Percentiles rank a stretch among this genome's conserved stretches.
phyloP scores from a whole-genome alignment of 1,140 invertebrate species.

The Trichoplusia ni region DNA sequence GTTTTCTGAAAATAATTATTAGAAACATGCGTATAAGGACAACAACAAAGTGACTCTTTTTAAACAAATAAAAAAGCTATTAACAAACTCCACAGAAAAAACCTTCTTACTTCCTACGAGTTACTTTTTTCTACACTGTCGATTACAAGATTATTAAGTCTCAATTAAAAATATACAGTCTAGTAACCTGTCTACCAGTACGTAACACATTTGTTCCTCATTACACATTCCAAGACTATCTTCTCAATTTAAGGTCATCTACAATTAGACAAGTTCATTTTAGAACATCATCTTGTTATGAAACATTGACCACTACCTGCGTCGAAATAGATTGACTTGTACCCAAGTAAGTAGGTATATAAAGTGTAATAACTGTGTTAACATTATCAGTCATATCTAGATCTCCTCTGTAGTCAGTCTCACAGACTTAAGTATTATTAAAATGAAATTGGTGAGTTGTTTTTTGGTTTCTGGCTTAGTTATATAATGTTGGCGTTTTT shows the following conservation, averaged over 20 bases:
- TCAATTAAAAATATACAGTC: background rate
- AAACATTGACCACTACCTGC: slow-evolving; percentile 57
- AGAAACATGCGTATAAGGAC: no score
- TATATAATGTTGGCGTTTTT: no score
- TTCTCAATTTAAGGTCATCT: slow-evolving; percentile 33
- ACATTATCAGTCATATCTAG: slow-evolving; percentile 56
- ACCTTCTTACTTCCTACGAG: no score
- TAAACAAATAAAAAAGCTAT: no score
- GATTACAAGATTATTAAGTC: no score
- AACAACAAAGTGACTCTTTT: no score
- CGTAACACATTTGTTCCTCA: background rate
- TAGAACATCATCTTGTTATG: slow-evolving; percentile 54
- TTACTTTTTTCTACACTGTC: no score
- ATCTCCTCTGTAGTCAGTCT: slow-evolving; percentile 31
- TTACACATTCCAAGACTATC: background rate
- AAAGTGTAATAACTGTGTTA: slow-evolving; percentile 70
- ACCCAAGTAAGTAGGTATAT: no score
- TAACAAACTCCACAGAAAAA: no score
- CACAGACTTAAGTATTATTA: background rate
- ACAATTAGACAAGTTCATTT: slow-evolving; percentile 61
- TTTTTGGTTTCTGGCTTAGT: background rate
- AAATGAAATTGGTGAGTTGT: slow-evolving; percentile 67
- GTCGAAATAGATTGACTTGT: slow-evolving; percentile 64
- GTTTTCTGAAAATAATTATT: no score
- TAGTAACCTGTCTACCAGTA: background rate